Percentiles rank a stretch among this genome's conserved stretches.
phyloP scores from a whole-genome alignment of 2,113 vertebrate species.

The Myotis brandtii region DNA sequence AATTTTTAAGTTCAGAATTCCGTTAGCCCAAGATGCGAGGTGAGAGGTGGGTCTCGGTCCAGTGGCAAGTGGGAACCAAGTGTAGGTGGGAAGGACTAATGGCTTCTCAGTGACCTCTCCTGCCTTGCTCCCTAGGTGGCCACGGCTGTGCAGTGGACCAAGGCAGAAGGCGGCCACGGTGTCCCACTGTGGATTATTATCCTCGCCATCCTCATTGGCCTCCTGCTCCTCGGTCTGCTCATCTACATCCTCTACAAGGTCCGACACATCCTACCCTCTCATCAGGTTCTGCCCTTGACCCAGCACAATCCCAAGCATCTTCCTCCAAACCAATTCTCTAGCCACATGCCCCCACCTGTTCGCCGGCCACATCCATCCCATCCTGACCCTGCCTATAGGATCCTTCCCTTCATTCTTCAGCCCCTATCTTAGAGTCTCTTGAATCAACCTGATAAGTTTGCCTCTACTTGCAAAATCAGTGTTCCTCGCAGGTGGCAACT shows the following conservation, averaged over 20 bases:
- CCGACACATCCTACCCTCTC: conserved; percentile 57
- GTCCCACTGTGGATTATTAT: conserved; percentile 96
- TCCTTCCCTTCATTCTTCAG: background rate
- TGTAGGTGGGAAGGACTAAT: background rate
- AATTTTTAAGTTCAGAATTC: background rate
- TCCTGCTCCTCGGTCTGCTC: conserved; percentile 93
- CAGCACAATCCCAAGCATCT: background rate
- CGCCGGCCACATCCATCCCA: background rate
- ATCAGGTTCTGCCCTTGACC: background rate
- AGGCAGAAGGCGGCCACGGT: conserved; percentile 89
- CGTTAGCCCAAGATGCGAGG: background rate
- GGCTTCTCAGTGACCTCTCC: background rate
- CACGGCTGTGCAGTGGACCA: conserved; percentile 92
- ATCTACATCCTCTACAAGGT: conserved; percentile 96
- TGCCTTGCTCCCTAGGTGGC: conserved; percentile 85
- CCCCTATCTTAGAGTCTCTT: conserved; percentile 1
- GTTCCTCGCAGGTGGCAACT: background rate
- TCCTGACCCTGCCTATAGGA: background rate
- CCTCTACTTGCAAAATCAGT: background rate
- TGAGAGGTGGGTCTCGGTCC: background rate
- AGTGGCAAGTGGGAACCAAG: too few species aligned
- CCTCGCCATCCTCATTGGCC: conserved; percentile 93
- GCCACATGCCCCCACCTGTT: background rate
- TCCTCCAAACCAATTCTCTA: background rate
- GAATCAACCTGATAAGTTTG: background rate